A percentile compares a stretch with the other conserved stretches of the same genome.
Conservation (phyloP, 2,797 vertebrate genomes). For the Lindbergichthys nudifrons region DNA sequence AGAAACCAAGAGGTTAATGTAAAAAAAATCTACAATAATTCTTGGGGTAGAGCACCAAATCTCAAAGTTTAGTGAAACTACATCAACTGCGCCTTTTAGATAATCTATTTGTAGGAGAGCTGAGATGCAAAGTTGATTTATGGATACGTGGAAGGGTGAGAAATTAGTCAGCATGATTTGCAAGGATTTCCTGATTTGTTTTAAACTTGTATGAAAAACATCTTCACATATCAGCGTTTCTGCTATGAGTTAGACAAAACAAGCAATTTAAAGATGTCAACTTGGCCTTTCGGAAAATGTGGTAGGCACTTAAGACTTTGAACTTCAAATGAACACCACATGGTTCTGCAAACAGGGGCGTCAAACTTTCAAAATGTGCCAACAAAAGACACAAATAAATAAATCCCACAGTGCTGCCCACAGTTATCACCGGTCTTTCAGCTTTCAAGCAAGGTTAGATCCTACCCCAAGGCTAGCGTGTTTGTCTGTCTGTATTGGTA, state of each 20-base stretch:
- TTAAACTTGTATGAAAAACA: neutral
- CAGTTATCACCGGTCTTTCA: slow-evolving; percentile 48
- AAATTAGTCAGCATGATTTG: neutral
- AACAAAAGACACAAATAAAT: slow-evolving; percentile 45
- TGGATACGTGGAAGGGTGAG: neutral
- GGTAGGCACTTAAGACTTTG: neutral
- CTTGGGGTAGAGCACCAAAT: neutral
- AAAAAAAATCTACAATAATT: slow-evolving; percentile 1
- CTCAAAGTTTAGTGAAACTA: neutral
- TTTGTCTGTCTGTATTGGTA: slow-evolving; percentile 45
- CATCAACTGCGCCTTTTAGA: neutral
- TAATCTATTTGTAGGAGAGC: neutral
- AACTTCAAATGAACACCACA: slow-evolving; percentile 13
- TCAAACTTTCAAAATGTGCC: slow-evolving; percentile 43
- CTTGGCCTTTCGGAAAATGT: neutral
- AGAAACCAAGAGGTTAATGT: neutral
- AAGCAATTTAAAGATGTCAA: slow-evolving; percentile 7
- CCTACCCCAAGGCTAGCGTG: slow-evolving; percentile 52
- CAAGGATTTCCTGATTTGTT: neutral
- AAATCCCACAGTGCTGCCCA: slow-evolving; percentile 38
- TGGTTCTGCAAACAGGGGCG: slow-evolving; percentile 31
- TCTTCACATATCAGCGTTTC: slow-evolving; percentile 1
- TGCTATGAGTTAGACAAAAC: slow-evolving; percentile 1
- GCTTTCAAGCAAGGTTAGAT: slow-evolving; percentile 55
- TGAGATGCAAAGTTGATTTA: neutral